Base-by-base conservation (phyloP, 2,888 invertebrate genomes). In the Argyresthia goedartella region DNA sequence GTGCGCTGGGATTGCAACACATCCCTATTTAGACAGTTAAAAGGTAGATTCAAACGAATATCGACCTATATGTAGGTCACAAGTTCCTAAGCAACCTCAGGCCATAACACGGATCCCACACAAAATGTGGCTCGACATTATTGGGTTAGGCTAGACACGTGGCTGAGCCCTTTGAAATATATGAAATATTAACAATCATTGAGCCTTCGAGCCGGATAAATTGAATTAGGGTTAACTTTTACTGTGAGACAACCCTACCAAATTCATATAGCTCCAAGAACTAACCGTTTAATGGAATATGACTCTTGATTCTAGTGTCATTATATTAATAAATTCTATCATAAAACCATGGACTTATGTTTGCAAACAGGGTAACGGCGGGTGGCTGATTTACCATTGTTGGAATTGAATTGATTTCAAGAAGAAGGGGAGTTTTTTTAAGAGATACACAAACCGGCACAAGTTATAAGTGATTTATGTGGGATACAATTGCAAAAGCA, bases 361-460 rank as follows among this genome's bases (percentile, higher is more conserved):
- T 80, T 73, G 76, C 69, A 74, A 76, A 77, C 71, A 72, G 52
- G 57, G 54, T 25, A 60, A 53, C 75, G 14, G 59, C 76, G 79
- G 82, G 84, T 70, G 76, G 79, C 62, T 79, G 85, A 84, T 84
- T 76, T 66, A 14, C 44, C 14, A 44, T 44, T 44, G 44, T 44
- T 14, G 44, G 14, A 14, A 14, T 44, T 15, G 13, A 25, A 6
- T n/a, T n/a, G 25, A 25, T 4, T 6, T 25, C 6, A 25, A 25
- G 25, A 25, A 6, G 8, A 11, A 11, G 11, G 41, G 41, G 41
- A 1, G 13, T 11, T 41, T 41, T 11, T 9, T 41, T 41, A 10
- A 6, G 41, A 13, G 8, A 13, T 10, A 41, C 4, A 13, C 6
- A 41, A 41, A 10, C 41, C 8, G 10, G 10, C 10, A 7, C 10